Percentiles rank a stretch among this genome's conserved stretches.
phyloP scores from a whole-genome alignment of 2,888 invertebrate genomes.

The Hydraecia micacea region DNA sequence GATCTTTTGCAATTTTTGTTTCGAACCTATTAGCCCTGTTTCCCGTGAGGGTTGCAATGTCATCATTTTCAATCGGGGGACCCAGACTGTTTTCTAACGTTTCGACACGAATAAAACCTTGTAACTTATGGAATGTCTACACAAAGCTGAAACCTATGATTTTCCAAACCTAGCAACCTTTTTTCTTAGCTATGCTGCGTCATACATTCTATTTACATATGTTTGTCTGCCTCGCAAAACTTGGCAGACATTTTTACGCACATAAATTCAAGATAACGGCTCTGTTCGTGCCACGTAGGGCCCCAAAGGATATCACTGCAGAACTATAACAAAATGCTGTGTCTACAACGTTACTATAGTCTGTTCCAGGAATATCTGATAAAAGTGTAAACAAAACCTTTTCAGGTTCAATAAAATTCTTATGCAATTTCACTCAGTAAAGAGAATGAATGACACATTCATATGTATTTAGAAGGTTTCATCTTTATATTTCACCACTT shows the following conservation, averaged over 20 bases:
- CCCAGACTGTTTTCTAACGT: neutral
- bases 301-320: conserved; percentile 29
- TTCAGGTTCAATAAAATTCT: neutral
- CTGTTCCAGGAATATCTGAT: neutral
- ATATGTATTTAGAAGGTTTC: neutral
- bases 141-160: neutral
- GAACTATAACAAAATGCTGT: conserved; percentile 31
- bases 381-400: neutral
- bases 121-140: neutral
- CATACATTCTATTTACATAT: conserved; percentile 3
- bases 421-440: neutral
- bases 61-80: neutral
- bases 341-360: conserved; percentile 10
- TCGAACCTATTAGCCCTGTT: neutral
- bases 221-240: conserved; percentile 8
- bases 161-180: neutral
- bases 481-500: neutral
- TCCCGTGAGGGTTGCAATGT: neutral
- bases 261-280: conserved; percentile 44
- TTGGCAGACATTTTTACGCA: conserved; percentile 41
- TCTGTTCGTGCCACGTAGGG: neutral
- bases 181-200: neutral
- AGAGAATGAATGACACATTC: no score
- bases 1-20: neutral
- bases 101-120: neutral